Conservation (phyloP, 2,113 vertebrate genomes). For the Dunckerocampus dactyliophorus region DNA sequence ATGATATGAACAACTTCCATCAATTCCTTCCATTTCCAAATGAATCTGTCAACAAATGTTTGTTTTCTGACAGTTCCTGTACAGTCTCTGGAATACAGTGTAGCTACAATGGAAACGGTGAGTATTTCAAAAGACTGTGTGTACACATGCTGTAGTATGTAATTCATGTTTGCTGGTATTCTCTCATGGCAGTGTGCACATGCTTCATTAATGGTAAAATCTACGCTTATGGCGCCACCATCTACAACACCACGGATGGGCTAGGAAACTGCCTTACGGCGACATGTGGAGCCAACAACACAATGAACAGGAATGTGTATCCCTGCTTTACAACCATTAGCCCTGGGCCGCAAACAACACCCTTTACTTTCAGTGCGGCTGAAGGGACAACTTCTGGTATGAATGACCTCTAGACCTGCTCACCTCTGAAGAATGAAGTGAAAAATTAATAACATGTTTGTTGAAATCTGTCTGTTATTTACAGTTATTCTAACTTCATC, state of each 20-base stretch:
- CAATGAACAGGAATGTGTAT: conserved; percentile 52
- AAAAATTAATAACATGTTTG: no score
- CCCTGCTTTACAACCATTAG: conserved; percentile 47
- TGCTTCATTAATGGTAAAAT: conserved; percentile 73
- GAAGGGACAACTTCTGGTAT: conserved; percentile 10
- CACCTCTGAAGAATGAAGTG: no score
- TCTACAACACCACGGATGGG: conserved; percentile 86
- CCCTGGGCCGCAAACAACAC: conserved; percentile 25
- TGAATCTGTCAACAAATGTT: not conserved
- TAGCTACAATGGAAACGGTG: conserved; percentile 51
- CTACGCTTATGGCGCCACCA: conserved; percentile 66
- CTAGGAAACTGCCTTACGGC: conserved; percentile 80
- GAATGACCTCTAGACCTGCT: no score
- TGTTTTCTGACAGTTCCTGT: conserved; percentile 64
- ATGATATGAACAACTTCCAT: no score
- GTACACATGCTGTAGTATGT: no score
- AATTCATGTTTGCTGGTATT: not conserved
- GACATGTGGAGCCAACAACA: conserved; percentile 74
- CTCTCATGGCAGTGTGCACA: conserved; percentile 70
- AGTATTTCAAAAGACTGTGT: conserved; percentile 24
- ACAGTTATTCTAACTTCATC: no score
- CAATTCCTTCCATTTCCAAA: no score
- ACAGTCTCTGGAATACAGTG: conserved; percentile 50
- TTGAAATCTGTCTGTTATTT: no score
- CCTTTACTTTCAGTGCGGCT: conserved; percentile 36